Evolutionary conservation across 2,888 invertebrate genomes (phyloP), one percentile per base, ranked within the genome.

Genomic region (Chaetoderma sp.): DNA sequence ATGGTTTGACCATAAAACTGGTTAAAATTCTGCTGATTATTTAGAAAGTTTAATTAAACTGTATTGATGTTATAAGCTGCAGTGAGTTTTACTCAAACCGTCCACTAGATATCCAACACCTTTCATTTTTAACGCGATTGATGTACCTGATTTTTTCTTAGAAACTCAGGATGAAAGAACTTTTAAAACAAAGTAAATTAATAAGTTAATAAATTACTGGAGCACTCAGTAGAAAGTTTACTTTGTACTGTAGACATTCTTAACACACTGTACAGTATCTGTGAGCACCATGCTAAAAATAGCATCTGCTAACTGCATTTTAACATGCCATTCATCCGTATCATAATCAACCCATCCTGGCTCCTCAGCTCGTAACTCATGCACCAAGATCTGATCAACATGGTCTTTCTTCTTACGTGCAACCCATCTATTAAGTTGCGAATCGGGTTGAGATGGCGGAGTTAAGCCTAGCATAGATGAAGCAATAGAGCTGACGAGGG

Each of bases 311-410:
- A 88, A 77, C 67, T 86, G 84, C 71, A 84, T 89, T 78, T 92
- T 91, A 25, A 93, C 91, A 39, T 90, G 89, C 23, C 90, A 86
- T 82, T 93, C 93, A 78, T 93, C 93, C n/a, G n/a, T n/a, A n/a
- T 92, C 91, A 79, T 92, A 93, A 80, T 91, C 91, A 1, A 91
- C 90, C 93, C 93, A 93, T 71, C 90, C 90, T 16, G 89, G 88
- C 80, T 93, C 93, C 76, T 93, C 93, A 57, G 90, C 90, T 73
- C 90, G 91, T 56, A 91, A 89, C 83, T 93, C 93, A 63, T 90
- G 88, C 32, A 92, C 90, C 61, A 93, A 87, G 63, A 93, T 89
- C 76, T 91, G 91, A 79, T 93, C 93, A 1, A 93, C 92, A 70
- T 90, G 89, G 82, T 93, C 92, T 47, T 81, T 81, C 76, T 83